Evolutionary conservation across 2,888 invertebrate species (phyloP), one percentile per base, ranked within the genome.

Genomic region (Eupithecia vulgata): DNA sequence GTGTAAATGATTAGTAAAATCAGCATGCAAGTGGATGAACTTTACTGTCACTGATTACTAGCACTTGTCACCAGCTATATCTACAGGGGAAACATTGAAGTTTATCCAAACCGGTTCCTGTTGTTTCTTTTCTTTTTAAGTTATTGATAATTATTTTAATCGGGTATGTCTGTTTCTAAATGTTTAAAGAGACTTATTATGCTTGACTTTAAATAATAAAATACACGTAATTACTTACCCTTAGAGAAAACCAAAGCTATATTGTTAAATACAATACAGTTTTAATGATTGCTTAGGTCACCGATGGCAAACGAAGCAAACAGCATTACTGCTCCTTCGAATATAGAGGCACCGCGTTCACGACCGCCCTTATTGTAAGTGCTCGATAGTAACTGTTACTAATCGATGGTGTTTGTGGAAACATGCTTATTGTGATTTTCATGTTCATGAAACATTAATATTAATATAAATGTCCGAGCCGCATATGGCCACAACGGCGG

Each of bases 311-410:
- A 68, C 42, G 73, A 35, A 59, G 57, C 37, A n/a, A 61, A 25
- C 65, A 59, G 65, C 65, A 35, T 68, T 42, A 68, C 70, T 35
- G 52, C 62, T 65, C 45, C 57, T 77, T 52, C 73, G 48, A 76
- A 59, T 78, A 75, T 72, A 35, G 67, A 72, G 34, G 52, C 70
- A 45, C 65, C 70, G 71, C 74, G 74, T 65, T 66, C 12, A 45
- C 74, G 71, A 40, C 67, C 74, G 30, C 73, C 66, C 34, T 30
- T 73, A 37, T 67, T 69, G 68, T 73, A 67, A 74, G 74, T 74
- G 74, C 48, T 42, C 30, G 65, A 37, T 21, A n/a, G 21, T 37
- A 37, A 40, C 65, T 40, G 40, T 13, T 37, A 64, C 64, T 64
- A 35, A 37, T 37, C 34, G 15, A 64, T n/a, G 34, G 34, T 64